Percentiles rank a stretch among this genome's conserved stretches.
Evolutionary conservation across 2,888 invertebrate species (phyloP).

Genomic region (Papilio protenor): DNA sequence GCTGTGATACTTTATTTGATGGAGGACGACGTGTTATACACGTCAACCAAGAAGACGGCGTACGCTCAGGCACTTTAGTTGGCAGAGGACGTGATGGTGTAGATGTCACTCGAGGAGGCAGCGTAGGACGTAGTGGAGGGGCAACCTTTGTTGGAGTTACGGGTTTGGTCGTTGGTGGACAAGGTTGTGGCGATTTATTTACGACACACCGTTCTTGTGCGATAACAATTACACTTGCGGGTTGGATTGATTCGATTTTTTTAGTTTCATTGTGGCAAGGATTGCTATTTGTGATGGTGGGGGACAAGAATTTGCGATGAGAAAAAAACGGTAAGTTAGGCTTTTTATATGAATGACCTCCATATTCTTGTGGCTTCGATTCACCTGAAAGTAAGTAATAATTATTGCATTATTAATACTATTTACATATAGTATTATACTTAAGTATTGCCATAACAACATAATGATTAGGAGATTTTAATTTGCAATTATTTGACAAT

Average conservation of each 20-base stretch:
- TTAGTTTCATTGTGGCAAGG: conserved; percentile 15
- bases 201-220: conserved; percentile 12
- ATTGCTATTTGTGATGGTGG: conserved; percentile 18
- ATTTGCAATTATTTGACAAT: not conserved
- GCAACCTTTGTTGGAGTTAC: too few species aligned
- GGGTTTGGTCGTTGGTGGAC: not conserved
- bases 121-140: conserved; percentile 7
- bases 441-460: not conserved
- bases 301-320: not conserved
- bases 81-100: not conserved
- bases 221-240: conserved; percentile 36
- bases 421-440: not conserved
- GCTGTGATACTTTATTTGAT: not conserved
- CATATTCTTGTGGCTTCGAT: conserved; percentile 33
- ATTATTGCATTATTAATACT: not conserved
- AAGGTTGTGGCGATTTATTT: conserved; percentile 11
- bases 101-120: not conserved
- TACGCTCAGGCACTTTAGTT: not conserved
- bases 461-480: not conserved
- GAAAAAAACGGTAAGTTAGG: conserved; percentile 33
- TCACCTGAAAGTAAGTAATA: conserved; percentile 43
- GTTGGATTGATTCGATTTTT: conserved; percentile 6
- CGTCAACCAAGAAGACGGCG: not conserved
- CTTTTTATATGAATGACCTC: conserved; percentile 9
- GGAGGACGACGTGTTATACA: not conserved